Evolutionary conservation across 2,888 invertebrate genomes (phyloP), one percentile per base, ranked within the genome.

Genomic region (Chymomyza caudatula): DNA sequence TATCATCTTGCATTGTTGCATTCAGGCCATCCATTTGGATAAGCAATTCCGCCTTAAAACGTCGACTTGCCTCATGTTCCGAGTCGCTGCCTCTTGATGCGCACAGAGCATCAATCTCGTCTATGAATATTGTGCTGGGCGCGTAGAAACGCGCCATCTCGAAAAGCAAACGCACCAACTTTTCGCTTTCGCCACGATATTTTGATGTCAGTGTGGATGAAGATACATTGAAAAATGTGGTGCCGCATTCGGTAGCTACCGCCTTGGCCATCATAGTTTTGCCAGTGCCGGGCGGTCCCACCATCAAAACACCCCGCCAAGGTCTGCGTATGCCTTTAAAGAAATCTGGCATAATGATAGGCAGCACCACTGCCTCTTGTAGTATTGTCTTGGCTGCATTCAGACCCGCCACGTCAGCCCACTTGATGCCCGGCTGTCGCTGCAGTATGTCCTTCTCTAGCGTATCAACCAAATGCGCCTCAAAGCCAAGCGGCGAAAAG

Each of bases 141-240:
- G 97, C 95, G 91, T 96, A 94, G 90, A 96, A 96, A 4, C 96
- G 92, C 0, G 96, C 96, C 96, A 97, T 96, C 91, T 96, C 96
- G 88, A 97, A 97, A 1, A 97, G 92, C 17, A 97, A 91, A 22
- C 96, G 92, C 29, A 97, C 96, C 5, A 97, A 92, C 89, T 97
- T 97, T 89, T 97, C 97, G 2, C 96, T 96, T 88, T 97, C 97
- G 0, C 97, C 97, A n/a, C 96, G 92, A 86, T 95, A 97, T 87
- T 97, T 97, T 0, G 96, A 96, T 0, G 96, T 96, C 44, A 97
- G 92, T 0, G 96, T 96, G 0, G 96, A 95, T 0, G 96, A 95
- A 0, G 96, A 96, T 0, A 97, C 96, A 88, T 96, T 95, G 90
- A 97, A 96, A 91, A 96, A 96, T 0, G 96, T 96, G 0, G 97